Evolutionary conservation across 2,797 vertebrate genomes (phyloP), one percentile per base, ranked within the genome.

Genomic region (Eulemur coronatus): DNA sequence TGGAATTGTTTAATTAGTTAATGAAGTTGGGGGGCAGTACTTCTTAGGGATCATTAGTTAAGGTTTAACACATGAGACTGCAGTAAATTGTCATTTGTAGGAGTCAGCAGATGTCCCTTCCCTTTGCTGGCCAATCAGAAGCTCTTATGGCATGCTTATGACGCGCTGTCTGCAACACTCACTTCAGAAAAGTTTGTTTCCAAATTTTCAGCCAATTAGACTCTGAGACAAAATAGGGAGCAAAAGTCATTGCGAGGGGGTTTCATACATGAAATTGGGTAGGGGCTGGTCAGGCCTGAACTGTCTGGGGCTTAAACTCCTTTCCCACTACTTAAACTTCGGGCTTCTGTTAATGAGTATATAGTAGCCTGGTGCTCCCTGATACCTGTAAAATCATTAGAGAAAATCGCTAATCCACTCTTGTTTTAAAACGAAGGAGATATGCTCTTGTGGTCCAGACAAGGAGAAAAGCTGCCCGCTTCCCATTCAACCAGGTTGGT

Each of bases 1-100:
- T 98, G 94, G 95, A 98, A 96, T 85, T 98, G 96, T 97, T 97
- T 98, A 98, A 98, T 98, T 98, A 95, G 96, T 97, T 97, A 97
- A 98, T 95, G 93, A 98, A 94, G 81, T 24, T 94, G 87, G 94
- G 97, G 96, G 98, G 93, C 97, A 96, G 92, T 96, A 97, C 87
- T 96, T 97, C 96, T 79, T 97, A 96, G 89, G 97, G 96, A 96
- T 97, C 81, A 90, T 97, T 98, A 97, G 88, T 97, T 98, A 98
- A 97, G 95, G 87, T 96, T 96, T 94, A 97, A 96, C 97, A 97
- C 67, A 75, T 5, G 78, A 97, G 87, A 95, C 17, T 84, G 76
- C 91, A 95, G 89, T 95, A 91, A 97, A 98, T 97, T 97, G 72
- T 96, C 91, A 55, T 93, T 97, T 82, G 72, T 97, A 84, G 87